These are phyloP conservation scores for Chymomyza procnemis DNA, from an alignment of 2,888 invertebrate genomes.

Conservation along the genomic window DNA sequence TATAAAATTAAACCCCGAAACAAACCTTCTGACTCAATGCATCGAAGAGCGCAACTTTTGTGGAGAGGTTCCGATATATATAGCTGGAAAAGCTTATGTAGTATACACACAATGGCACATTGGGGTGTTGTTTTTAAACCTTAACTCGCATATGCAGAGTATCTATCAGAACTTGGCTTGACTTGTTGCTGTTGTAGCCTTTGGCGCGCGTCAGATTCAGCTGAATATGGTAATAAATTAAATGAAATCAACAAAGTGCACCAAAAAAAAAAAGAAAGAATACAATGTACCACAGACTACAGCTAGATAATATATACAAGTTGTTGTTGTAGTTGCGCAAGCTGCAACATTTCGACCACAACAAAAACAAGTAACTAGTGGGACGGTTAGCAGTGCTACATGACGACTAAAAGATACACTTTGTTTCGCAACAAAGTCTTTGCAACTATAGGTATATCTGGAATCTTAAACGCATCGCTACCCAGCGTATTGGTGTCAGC, in stretches of 20 bases:
- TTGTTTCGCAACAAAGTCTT: too few relatives aligned
- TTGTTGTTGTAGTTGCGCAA: slow-evolving; percentile 23
- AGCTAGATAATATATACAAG: neutral
- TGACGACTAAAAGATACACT: too few relatives aligned
- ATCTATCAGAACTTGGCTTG: slow-evolving; percentile 25
- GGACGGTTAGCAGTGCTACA: too few relatives aligned
- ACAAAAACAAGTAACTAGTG: neutral
- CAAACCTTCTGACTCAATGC: slow-evolving; percentile 9
- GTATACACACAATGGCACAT: neutral
- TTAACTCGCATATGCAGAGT: slow-evolving; percentile 1
- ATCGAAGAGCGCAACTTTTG: slow-evolving; percentile 59
- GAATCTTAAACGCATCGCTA: too few relatives aligned
- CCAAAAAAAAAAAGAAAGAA: slow-evolving; percentile 8
- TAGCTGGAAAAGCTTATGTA: neutral
- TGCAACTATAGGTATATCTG: too few relatives aligned
- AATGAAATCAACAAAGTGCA: slow-evolving; percentile 54
- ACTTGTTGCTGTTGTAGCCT: slow-evolving; percentile 48
- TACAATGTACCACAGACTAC: slow-evolving; percentile 3
- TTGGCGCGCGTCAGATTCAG: slow-evolving; percentile 65
- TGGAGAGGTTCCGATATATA: neutral
- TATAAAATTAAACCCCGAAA: slow-evolving; percentile 32
- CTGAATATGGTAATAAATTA: slow-evolving; percentile 75
- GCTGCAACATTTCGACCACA: slow-evolving; percentile 30
- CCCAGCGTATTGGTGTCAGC: too few relatives aligned
- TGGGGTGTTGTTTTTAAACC: slow-evolving; percentile 13